phyloP scores from a whole-genome alignment of 2,888 invertebrate species.

The Zele albiditarsus region DNA sequence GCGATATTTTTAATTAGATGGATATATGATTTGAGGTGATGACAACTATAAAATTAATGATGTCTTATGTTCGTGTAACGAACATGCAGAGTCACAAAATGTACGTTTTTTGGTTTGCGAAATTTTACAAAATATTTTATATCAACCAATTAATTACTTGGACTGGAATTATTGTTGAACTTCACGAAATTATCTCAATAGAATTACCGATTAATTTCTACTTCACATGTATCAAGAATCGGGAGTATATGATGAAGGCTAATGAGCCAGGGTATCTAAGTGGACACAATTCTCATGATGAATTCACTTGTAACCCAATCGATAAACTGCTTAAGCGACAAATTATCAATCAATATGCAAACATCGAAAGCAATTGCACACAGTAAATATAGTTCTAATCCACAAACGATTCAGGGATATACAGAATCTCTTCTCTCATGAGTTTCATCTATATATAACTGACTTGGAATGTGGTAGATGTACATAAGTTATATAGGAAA shows the following conservation, averaged over 20 bases:
- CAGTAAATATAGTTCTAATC: slow-evolving; percentile 3
- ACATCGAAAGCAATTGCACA: not conserved
- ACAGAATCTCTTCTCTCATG: not conserved
- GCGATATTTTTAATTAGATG: slow-evolving; percentile 1
- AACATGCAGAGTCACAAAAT: not conserved
- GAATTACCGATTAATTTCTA: too few relatives aligned
- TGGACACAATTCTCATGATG: too few relatives aligned
- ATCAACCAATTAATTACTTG: too few relatives aligned
- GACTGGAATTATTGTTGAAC: too few relatives aligned
- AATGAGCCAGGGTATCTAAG: too few relatives aligned
- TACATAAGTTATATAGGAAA: not conserved
- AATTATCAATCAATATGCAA: not conserved
- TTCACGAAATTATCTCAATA: too few relatives aligned
- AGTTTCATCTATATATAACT: not conserved
- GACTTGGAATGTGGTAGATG: not conserved
- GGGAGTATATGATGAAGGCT: too few relatives aligned
- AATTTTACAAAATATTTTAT: too few relatives aligned
- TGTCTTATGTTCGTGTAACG: not conserved
- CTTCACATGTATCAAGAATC: too few relatives aligned
- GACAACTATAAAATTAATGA: slow-evolving; percentile 7
- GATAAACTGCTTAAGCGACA: not conserved
- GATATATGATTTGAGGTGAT: not conserved
- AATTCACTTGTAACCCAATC: not conserved
- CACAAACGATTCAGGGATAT: not conserved
- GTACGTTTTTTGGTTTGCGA: too few relatives aligned